Evolutionary conservation across 1,140 invertebrate species (phyloP).

Genomic region (Caligus rogercresseyi): DNA sequence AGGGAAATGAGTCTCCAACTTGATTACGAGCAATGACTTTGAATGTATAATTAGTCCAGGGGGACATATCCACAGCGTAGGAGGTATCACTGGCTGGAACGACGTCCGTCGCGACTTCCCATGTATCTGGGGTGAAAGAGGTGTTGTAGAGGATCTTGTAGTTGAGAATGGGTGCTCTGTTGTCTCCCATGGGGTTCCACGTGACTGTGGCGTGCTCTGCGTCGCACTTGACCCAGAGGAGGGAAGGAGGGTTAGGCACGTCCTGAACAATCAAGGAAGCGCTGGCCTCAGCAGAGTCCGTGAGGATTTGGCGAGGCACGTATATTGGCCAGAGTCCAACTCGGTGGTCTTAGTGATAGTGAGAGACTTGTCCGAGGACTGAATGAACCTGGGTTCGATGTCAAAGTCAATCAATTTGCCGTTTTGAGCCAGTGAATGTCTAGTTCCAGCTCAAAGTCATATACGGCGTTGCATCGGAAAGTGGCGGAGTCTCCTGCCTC

Average conservation of each 20-base stretch:
- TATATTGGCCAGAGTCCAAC: constrained; percentile 81
- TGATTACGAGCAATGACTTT: constrained; percentile 80
- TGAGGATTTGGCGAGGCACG: constrained; percentile 72
- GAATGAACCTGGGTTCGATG: constrained; percentile 50
- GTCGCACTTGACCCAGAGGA: constrained; percentile 45
- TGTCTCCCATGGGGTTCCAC: constrained; percentile 78
- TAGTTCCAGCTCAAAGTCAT: constrained; percentile 56
- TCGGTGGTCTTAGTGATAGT: constrained; percentile 82
- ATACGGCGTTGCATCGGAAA: constrained; percentile 76
- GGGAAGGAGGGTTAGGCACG: constrained; percentile 68
- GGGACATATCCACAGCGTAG: constrained; percentile 46
- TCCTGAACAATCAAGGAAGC: constrained; percentile 86
- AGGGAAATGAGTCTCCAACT: constrained; percentile 72
- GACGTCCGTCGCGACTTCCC: constrained; percentile 44
- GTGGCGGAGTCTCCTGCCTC: constrained; percentile 69
- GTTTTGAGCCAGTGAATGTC: constrained; percentile 74
- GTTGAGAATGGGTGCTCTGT: constrained; percentile 75
- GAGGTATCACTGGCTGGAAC: constrained; percentile 19
- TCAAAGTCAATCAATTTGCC: constrained; percentile 71
- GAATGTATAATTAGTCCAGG: constrained; percentile 94
- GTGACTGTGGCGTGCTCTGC: constrained; percentile 48
- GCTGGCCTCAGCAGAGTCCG: constrained; percentile 55
- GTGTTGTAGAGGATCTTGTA: constrained; percentile 90
- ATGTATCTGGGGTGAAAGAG: constrained; percentile 74
- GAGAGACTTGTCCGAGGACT: constrained; percentile 69